phyloP scores from a whole-genome alignment of 2,113 vertebrate genomes.

The Columbina picui region DNA sequence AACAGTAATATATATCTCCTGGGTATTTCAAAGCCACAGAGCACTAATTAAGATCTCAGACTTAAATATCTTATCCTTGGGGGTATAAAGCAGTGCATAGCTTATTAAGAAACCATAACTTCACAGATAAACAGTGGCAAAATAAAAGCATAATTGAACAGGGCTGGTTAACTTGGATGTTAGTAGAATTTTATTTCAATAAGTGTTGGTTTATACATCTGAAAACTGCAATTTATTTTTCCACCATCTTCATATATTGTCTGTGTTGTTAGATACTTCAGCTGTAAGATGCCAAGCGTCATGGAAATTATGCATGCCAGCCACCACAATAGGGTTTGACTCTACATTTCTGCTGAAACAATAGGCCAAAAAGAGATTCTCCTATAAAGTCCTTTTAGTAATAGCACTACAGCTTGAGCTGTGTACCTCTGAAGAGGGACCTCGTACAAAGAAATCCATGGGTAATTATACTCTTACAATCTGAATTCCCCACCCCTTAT shows the following conservation, averaged over 20 bases:
- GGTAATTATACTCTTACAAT: too few species aligned
- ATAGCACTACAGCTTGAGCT: too few species aligned
- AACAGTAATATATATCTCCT: neutral
- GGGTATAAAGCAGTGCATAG: neutral
- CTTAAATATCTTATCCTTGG: neutral
- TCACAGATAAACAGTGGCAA: neutral
- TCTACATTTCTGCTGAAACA: neutral
- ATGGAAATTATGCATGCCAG: neutral
- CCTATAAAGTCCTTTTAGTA: too few species aligned
- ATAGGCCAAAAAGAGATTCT: too few species aligned
- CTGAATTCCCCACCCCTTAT: too few species aligned
- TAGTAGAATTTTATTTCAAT: neutral
- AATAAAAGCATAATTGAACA: neutral
- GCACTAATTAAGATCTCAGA: constrained; percentile 44
- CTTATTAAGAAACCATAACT: constrained; percentile 2
- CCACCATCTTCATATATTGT: neutral
- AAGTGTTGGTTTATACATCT: neutral
- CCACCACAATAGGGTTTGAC: neutral
- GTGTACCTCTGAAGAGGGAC: too few species aligned
- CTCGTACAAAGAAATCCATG: too few species aligned
- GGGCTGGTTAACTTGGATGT: neutral
- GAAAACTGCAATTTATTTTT: neutral
- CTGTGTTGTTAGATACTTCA: neutral
- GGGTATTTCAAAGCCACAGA: constrained; percentile 23
- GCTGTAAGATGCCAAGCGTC: neutral